Percentiles rank a stretch among this genome's conserved stretches.
phyloP scores from a whole-genome alignment of 1,140 invertebrate genomes.

The Xylocopa sonorina region DNA sequence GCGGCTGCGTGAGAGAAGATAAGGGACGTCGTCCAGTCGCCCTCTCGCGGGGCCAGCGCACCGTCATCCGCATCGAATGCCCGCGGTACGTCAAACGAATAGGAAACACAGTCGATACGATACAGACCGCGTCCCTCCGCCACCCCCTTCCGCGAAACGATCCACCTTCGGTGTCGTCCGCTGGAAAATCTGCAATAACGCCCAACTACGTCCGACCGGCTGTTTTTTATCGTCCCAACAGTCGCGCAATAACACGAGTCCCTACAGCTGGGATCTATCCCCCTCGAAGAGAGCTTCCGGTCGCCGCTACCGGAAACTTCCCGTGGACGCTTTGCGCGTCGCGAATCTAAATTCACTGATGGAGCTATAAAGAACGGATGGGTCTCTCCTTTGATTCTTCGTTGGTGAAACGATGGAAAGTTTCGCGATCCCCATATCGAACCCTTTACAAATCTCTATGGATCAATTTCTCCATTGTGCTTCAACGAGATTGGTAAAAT shows the following conservation, averaged over 20 bases:
- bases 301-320: background rate
- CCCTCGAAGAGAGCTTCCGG: background rate
- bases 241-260: background rate
- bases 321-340: background rate
- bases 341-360: background rate
- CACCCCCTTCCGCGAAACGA: conserved; percentile 21
- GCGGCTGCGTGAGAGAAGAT: conserved; percentile 9
- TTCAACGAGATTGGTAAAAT: no score
- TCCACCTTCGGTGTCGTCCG: conserved; percentile 11
- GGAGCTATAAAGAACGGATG: background rate
- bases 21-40: background rate
- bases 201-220: background rate
- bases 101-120: background rate
- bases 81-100: background rate
- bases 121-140: conserved; percentile 17
- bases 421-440: background rate
- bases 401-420: background rate
- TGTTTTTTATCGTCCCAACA: conserved; percentile 21
- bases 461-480: no score
- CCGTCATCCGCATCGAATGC: conserved; percentile 10
- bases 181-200: conserved; percentile 35
- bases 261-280: no score
- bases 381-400: background rate
- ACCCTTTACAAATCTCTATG: no score
- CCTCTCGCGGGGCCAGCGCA: background rate